Evolutionary conservation across 2,113 vertebrate species (phyloP), one percentile per base, ranked within the genome.

Genomic region (Pitta sordida): DNA sequence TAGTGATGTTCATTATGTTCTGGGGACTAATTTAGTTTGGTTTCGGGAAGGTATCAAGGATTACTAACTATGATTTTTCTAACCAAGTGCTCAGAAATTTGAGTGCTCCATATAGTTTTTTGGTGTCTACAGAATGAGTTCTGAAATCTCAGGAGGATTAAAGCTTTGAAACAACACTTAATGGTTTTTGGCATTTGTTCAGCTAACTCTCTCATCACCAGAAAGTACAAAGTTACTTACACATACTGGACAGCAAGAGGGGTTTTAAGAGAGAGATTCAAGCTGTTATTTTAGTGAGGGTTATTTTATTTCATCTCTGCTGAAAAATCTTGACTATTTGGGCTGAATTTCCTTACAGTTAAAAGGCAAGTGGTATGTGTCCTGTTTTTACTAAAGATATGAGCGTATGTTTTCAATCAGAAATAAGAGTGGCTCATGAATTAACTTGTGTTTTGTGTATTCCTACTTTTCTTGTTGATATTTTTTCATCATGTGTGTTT

Each of bases 101-200:
- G 6, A 12, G 4, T 58, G 29, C 11, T 71, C 11, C 24, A 14
- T 32, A 6, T 52, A 34, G 18, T 65, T 19, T 70, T 86, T 49
- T 71, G 34, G 22, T 91, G 53, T 39, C 39, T 67, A 10, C 7
- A 5, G 41, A 93, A 46, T 37, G 46, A 60, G 7, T 64, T 67
- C 29, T 65, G 68, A 88, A 95, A 75, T 78, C 63, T 74, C 23
- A 2, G 10, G 19, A 69, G 53, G 13, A 53, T 4, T 62, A 53
- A 22, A 37, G 56, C 49, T 93, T 86, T 81, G 32, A 75, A 93
- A 59, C 18, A 43, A 11, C 26, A 67, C 26, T 67, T 86, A 78
- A 63, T 64, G 53, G 52, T 88, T 53, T 94, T 86, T 93, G 91
- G 69, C 88, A 76, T 90, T 93, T 92, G 83, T 75, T 90, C 77